Percentiles rank a stretch among this genome's conserved stretches.
Evolutionary conservation across 2,888 invertebrate genomes (phyloP).

Genomic region (Eulithis prunata): DNA sequence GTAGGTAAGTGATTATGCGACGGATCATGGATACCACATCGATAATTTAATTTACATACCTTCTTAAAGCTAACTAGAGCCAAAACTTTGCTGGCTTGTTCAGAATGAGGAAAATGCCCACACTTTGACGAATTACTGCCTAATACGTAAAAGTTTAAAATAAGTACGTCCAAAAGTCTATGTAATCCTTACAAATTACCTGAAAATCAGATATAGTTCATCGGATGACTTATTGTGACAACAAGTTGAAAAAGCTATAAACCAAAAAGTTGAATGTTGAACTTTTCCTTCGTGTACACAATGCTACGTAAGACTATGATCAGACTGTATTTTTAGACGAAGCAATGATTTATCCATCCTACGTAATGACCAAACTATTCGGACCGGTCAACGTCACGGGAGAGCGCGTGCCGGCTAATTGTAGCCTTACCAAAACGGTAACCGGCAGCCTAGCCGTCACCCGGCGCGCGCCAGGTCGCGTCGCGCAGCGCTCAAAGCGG

Average conservation of each 20-base stretch:
- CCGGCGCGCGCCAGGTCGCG: slow-evolving; percentile 49
- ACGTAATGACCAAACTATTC: slow-evolving; percentile 74
- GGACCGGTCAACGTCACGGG: slow-evolving; percentile 75
- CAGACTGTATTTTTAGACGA: slow-evolving; percentile 69
- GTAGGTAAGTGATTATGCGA: too few species aligned
- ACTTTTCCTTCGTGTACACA: slow-evolving; percentile 15
- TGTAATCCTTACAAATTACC: slow-evolving; percentile 42
- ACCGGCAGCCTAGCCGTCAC: slow-evolving; percentile 56
- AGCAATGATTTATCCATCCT: slow-evolving; percentile 69
- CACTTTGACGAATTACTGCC: neutral
- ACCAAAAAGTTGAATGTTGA: too few species aligned
- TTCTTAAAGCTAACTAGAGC: too few species aligned
- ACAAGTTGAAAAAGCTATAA: too few species aligned
- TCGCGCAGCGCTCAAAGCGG: slow-evolving; percentile 64
- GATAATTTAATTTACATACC: too few species aligned
- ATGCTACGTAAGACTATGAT: slow-evolving; percentile 65
- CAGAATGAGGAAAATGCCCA: neutral
- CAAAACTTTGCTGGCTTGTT: too few species aligned
- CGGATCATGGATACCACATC: too few species aligned
- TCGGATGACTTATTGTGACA: slow-evolving; percentile 40
- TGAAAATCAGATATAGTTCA: slow-evolving; percentile 49
- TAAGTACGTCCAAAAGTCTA: slow-evolving; percentile 26
- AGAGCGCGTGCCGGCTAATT: slow-evolving; percentile 76
- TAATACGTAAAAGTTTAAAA: slow-evolving; percentile 2
- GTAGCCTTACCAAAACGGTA: slow-evolving; percentile 79